Base-by-base conservation (phyloP, 2,797 vertebrate species). In the Rhyacichthys aspro region DNA sequence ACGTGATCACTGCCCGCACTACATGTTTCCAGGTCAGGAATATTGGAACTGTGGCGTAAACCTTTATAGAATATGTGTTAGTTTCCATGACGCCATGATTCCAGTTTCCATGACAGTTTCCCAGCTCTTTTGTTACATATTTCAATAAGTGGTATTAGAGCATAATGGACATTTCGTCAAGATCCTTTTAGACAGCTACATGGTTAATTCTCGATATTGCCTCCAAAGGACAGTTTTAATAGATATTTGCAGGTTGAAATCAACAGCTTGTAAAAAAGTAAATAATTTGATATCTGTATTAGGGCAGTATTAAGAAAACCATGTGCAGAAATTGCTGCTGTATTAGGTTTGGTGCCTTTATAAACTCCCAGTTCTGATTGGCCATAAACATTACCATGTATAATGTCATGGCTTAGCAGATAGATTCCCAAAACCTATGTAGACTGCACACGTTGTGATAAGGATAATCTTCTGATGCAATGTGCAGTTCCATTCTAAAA, bases 1-100 rank as follows among this genome's bases (percentile, higher is more conserved):
- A 32, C 7, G 12, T 16, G 9, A 15, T 39, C 2, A 61, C 44
- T 19, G 37, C 11, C 37, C 17, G 67, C 9, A 41, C n/a, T 1
- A 47, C 18, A 12, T 19, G n/a, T 36, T 19, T 55, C 38, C 49
- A 17, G 47, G 42, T 15, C 11, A 39, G 11, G 3, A 47, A 36
- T 33, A 34, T 8, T 33, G 28, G 28, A 43, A 14, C 34, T n/a
- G 8, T 52, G 17, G 5, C 42, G 41, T 55, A 52, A 52, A 49
- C 43, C 37, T 70, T 48, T 41, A 28, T 28, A 2, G 4, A 5
- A 32, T 16, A 8, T 18, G 47, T 39, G 72, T 67, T 66, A 56
- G 65, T 73, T 77, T 65, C 60, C 63, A 77, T 69, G 65, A 70
- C 5, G 32, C 28, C 69, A 50, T 17, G 0, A 11, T 7, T 2